These are phyloP conservation scores for Oscheius sp. DNA, from an alignment of 2,888 invertebrate genomes.

Conservation along the genomic window DNA sequence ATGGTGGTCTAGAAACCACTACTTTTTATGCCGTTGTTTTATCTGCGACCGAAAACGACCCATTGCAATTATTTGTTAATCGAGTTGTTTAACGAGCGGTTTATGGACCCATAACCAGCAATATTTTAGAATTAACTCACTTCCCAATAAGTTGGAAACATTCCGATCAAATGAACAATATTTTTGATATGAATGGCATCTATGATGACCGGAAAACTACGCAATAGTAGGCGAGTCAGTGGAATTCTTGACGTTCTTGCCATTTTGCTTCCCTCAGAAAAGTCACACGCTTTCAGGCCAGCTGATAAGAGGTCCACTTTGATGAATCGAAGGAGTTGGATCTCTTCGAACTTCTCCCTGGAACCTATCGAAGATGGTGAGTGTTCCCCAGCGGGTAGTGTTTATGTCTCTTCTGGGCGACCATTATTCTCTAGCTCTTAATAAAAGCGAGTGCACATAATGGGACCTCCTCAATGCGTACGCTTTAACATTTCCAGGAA, in stretches of 20 bases:
- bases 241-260: neutral
- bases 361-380: slow-evolving; percentile 27
- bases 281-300: neutral
- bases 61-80: no score
- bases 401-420: slow-evolving; percentile 3
- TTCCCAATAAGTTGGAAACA: no score
- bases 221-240: neutral
- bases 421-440: slow-evolving; percentile 28
- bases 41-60: no score
- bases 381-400: neutral
- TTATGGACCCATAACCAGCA: no score
- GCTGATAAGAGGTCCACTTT: slow-evolving; percentile 7
- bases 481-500: neutral
- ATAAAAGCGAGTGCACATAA: slow-evolving; percentile 36
- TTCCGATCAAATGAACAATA: no score
- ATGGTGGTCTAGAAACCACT: no score
- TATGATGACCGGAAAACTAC: neutral
- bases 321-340: slow-evolving; percentile 19
- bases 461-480: slow-evolving; percentile 3
- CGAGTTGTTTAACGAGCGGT: no score
- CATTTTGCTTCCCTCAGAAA: neutral
- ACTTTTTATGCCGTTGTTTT: no score
- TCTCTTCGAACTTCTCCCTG: slow-evolving; percentile 31
- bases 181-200: no score
- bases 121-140: no score